These are phyloP conservation scores for Apteryx mantelli DNA, from an alignment of 2,113 vertebrate species.

Conservation along the genomic window DNA sequence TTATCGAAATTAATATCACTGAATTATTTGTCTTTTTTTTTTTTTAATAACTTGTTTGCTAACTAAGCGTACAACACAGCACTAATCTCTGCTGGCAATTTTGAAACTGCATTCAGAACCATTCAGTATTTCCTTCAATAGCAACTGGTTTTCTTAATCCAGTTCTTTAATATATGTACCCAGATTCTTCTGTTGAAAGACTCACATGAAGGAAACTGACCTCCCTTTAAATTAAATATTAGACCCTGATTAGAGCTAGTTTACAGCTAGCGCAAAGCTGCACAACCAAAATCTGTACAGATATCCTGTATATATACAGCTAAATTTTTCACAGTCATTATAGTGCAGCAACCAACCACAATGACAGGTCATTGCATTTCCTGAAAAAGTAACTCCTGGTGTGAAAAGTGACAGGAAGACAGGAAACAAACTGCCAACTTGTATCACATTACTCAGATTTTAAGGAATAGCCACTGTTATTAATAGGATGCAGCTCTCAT, in stretches of 20 bases:
- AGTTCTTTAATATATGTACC: not conserved
- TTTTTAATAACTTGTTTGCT: not conserved
- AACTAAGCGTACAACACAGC: not conserved
- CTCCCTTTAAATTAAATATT: not conserved
- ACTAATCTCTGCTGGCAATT: not conserved
- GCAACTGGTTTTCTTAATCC: not conserved
- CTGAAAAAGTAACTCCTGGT: not conserved
- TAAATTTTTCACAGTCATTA: not conserved
- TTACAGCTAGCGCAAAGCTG: not conserved
- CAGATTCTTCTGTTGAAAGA: not conserved
- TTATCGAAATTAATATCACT: not conserved
- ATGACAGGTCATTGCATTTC: not conserved
- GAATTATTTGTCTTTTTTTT: not conserved
- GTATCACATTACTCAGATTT: too few relatives aligned
- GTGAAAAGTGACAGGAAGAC: not conserved
- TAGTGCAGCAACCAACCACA: not conserved
- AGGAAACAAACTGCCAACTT: not conserved
- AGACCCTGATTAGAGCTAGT: not conserved
- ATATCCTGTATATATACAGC: not conserved
- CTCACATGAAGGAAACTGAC: not conserved
- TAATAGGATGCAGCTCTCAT: not conserved
- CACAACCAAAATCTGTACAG: not conserved
- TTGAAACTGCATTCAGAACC: not conserved
- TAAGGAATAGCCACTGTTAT: not conserved
- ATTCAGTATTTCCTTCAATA: not conserved